A percentile compares a stretch with the other conserved stretches of the same genome.
Conservation (phyloP, 2,797 vertebrate genomes). For the Artibeus jamaicensis region DNA sequence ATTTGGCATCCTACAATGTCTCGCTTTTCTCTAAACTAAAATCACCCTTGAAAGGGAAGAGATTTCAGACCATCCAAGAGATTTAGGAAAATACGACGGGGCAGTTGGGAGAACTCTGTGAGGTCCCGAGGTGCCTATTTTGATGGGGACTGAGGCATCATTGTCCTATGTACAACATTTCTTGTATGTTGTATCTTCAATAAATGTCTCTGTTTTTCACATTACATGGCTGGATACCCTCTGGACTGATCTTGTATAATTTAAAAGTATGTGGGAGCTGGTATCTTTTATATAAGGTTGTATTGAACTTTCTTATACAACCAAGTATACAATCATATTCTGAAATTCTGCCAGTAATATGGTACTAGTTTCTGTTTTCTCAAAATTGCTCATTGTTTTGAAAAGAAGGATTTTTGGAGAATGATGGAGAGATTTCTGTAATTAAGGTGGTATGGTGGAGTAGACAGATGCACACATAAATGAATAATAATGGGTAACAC, state of each 20-base stretch:
- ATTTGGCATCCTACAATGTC: not conserved
- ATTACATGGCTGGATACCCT: not conserved
- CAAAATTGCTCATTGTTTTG: not conserved
- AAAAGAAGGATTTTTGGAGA: not conserved
- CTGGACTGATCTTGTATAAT: not conserved
- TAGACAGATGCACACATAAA: not conserved
- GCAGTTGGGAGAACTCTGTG: not conserved
- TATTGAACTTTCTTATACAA: constrained; percentile 4
- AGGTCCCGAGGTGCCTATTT: not conserved
- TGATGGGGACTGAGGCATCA: not conserved
- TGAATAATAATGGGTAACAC: not conserved
- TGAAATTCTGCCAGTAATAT: constrained; percentile 14
- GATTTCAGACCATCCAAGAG: not conserved
- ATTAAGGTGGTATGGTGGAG: not conserved
- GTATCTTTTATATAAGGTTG: not conserved
- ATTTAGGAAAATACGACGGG: not conserved
- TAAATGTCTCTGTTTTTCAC: not conserved
- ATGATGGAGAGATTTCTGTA: not conserved
- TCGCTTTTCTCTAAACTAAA: not conserved
- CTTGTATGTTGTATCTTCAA: not conserved
- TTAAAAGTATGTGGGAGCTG: not conserved
- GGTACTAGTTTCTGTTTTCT: constrained; percentile 16
- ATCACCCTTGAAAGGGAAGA: not conserved
- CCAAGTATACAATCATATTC: not conserved
- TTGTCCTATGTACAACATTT: not conserved